These are phyloP conservation scores for Corythaixoides concolor DNA, from an alignment of 2,113 vertebrate species.

Conservation along the genomic window DNA sequence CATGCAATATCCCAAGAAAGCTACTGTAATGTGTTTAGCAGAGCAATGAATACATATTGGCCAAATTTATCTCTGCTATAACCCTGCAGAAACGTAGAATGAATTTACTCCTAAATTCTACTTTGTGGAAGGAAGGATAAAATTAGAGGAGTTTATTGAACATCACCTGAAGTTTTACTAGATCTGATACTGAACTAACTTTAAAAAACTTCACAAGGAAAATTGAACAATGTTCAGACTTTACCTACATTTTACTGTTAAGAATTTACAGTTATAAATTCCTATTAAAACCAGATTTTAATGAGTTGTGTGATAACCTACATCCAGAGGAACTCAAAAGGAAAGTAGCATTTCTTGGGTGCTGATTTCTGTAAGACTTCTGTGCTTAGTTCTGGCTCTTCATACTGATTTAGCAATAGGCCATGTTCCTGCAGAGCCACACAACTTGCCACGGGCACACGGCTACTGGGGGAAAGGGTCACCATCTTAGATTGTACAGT, in stretches of 20 bases:
- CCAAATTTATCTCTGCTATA: constrained; percentile 43
- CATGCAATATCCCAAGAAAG: constrained; percentile 1
- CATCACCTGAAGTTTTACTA: not conserved
- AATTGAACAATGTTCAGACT: not conserved
- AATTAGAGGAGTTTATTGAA: constrained; percentile 20
- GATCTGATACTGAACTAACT: not conserved
- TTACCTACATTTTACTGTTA: not conserved
- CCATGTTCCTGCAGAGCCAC: not conserved
- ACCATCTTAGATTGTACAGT: not conserved
- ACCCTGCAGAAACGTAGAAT: constrained; percentile 29
- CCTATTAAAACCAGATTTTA: not conserved
- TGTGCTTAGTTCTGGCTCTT: not conserved
- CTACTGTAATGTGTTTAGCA: constrained; percentile 40
- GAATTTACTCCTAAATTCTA: constrained; percentile 39
- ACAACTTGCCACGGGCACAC: rapidly evolving
- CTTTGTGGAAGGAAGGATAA: constrained; percentile 11
- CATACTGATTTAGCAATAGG: not conserved
- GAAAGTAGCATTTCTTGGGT: not conserved
- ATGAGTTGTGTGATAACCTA: not conserved
- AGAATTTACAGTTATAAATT: not conserved
- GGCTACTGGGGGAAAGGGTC: not conserved
- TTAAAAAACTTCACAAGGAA: not conserved
- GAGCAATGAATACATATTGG: constrained; percentile 54
- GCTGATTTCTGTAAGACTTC: not conserved
- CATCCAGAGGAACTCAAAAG: not conserved